These are phyloP conservation scores for Gopherus evgoodei DNA, from an alignment of 2,113 vertebrate genomes.

Conservation along the genomic window DNA sequence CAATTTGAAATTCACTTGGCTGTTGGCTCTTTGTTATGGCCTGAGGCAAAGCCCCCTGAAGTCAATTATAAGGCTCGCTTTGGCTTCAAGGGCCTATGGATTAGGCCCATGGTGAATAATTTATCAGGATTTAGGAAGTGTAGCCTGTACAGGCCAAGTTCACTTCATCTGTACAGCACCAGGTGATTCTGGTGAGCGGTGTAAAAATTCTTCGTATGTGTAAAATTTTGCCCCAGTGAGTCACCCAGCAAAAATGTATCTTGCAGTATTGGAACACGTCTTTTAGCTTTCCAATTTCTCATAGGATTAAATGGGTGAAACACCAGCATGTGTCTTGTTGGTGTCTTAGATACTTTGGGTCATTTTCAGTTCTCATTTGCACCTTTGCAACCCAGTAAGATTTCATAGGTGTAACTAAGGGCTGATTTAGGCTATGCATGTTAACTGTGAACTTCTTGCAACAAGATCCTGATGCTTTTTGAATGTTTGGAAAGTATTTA, in stretches of 20 bases:
- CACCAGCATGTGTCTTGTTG: rapidly evolving
- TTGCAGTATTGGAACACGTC: rapidly evolving
- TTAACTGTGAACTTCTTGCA: neutral
- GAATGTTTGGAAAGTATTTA: constrained; percentile 4
- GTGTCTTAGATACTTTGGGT: neutral
- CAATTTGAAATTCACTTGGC: neutral
- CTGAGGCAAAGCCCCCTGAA: neutral
- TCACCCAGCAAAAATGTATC: neutral
- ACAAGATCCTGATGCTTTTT: constrained; percentile 8
- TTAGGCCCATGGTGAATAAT: constrained; percentile 1
- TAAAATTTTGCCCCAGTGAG: neutral
- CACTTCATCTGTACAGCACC: rapidly evolving
- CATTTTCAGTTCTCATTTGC: neutral
- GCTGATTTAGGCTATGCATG: neutral
- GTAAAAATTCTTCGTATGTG: neutral
- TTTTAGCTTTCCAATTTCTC: neutral
- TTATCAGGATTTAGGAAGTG: neutral
- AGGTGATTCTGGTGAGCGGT: neutral
- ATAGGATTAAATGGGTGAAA: rapidly evolving
- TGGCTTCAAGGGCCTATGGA: neutral
- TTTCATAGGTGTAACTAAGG: neutral
- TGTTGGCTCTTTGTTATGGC: neutral
- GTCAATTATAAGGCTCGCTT: neutral
- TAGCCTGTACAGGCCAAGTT: rapidly evolving
- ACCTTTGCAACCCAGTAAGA: neutral